Evolutionary conservation across 2,888 invertebrate species (phyloP), one percentile per base, ranked within the genome.

Genomic region (Theretra japonica): DNA sequence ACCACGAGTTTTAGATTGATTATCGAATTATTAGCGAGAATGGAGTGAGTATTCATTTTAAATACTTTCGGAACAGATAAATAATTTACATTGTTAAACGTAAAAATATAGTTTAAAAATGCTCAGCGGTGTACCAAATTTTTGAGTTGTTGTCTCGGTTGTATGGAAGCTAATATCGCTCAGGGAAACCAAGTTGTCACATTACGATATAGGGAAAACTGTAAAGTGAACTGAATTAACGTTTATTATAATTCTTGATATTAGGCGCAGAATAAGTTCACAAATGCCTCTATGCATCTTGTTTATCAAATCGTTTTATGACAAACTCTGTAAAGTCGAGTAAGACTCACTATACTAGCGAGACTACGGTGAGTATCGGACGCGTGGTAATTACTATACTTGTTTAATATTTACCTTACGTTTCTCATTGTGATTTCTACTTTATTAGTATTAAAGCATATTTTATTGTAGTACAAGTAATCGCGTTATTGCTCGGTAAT

Each of bases 361-460:
- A 57, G 21, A 7, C 17, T 17, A 17, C 2, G 3, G 48, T 33
- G 72, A 48, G 23, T 60, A 68, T 30, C 28, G 72, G 15, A 57
- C 50, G 17, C 30, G 33, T 71, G 68, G 75, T 75, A 73, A 48
- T 62, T 62, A 68, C 69, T 70, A 53, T 50, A 60, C 69, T 70
- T 73, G 73, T 72, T 74, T 73, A 77, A 76, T 70, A 76, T 75
- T 73, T 76, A 76, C 69, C 69, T 75, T 48, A 69, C 70, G 69
- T 74, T 72, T 75, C 79, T 76, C 78, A 77, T 79, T 73, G 68
- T 68, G 73, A 79, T 79, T 77, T 71, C 58, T 74, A 76, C 72
- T 82, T 78, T 80, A 81, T 79, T 74, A 73, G 77, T 77, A 80
- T 83, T 78, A 82, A 69, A 59, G 65, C 72, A 53, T 77, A 77